Evolutionary conservation across 2,113 vertebrate species (phyloP), one percentile per base, ranked within the genome.

Genomic region (Petroica traversi): DNA sequence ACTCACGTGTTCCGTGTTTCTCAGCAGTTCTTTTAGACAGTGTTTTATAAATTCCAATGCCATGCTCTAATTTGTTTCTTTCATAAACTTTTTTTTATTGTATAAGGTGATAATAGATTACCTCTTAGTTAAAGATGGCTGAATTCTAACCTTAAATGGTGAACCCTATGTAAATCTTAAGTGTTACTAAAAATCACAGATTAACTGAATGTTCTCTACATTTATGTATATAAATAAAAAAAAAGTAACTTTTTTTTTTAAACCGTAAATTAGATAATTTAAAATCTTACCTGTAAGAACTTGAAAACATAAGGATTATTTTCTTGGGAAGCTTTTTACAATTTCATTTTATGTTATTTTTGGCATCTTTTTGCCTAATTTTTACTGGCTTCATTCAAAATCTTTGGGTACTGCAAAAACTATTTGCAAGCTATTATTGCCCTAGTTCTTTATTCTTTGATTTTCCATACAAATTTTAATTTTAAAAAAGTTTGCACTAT

Each of bases 1-100:
- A 75, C 26, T 67, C 57, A n/a, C 0, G 0, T 45, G 45, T 84
- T 85, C n/a, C 11, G 1, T 88, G 62, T 93, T 93, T 66, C 75
- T 95, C 85, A 92, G 84, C 52, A 91, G 69, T 91, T 93, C 89
- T 92, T 84, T 89, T 75, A 95, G 55, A 51, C 19, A 75, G 66
- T 62, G 19, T 67, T 85, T 89, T 75, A 54, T 67, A 51, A 78
- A 33, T 85, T 92, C 33, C 62, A 75, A 3, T 45, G 57, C 52
- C 36, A 36, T 5, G 2, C 24, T 61, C 14, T 81, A 74, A 52
- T 78, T 24, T 92, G 45, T 64, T 93, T 84, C 62, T 77, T 91
- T 84, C 57, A 43, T 74, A 68, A 91, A 71, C 5, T 76, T 83
- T 58, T 77, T 25, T 61, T 86, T 85, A 33, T 40, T 89, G 81